phyloP scores from a whole-genome alignment of 2,888 invertebrate genomes.

The Dolichopus griseipennis region DNA sequence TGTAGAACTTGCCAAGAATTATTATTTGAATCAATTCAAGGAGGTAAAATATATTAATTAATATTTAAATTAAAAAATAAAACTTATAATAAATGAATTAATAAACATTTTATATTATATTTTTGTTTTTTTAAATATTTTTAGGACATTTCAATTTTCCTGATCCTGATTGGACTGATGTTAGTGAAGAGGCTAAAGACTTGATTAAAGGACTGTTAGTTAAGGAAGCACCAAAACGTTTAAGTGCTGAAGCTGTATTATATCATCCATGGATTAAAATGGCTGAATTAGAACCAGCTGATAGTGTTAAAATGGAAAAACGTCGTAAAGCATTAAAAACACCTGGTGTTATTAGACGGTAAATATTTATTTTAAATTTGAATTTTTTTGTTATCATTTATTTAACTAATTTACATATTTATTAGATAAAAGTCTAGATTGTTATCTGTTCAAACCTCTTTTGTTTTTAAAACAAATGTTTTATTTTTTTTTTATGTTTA shows the following conservation, averaged over 20 bases:
- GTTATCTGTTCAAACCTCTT: no score
- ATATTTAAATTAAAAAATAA: not conserved
- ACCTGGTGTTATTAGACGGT: constrained; percentile 76
- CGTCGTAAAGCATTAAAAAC: constrained; percentile 61
- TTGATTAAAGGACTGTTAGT: constrained; percentile 83
- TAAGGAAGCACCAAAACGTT: constrained; percentile 75
- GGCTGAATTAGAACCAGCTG: constrained; percentile 42
- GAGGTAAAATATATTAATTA: constrained; percentile 34
- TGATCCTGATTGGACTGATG: constrained; percentile 77
- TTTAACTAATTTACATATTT: no score
- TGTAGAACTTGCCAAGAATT: constrained; percentile 87
- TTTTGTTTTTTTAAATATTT: not conserved
- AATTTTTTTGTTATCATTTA: no score
- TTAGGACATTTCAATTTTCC: constrained; percentile 54
- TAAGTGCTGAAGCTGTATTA: constrained; percentile 78
- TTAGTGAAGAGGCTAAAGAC: constrained; percentile 87
- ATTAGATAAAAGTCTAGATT: no score
- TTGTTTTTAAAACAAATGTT: not conserved
- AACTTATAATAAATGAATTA: not conserved
- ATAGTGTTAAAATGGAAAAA: constrained; percentile 29
- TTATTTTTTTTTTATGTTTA: not conserved
- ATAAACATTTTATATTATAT: not conserved
- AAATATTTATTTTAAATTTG: constrained; percentile 19
- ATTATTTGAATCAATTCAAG: constrained; percentile 87
- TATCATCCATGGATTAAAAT: constrained; percentile 63